These are phyloP conservation scores for Smutsia gigantea DNA, from an alignment of 2,797 vertebrate genomes.

Conservation along the genomic window DNA sequence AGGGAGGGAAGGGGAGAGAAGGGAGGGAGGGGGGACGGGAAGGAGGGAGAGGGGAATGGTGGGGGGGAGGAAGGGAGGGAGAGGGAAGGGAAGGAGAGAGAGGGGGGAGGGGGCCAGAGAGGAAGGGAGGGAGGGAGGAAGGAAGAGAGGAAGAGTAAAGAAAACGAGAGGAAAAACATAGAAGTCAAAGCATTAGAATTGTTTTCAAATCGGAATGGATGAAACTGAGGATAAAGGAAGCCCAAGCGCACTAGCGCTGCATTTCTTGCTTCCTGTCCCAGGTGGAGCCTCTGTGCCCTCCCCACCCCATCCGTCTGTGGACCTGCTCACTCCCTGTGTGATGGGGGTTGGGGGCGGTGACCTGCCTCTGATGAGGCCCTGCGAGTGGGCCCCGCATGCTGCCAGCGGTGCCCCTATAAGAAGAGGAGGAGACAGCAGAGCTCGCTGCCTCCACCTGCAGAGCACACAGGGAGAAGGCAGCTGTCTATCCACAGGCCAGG, in stretches of 20 bases:
- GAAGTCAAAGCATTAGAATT: not conserved
- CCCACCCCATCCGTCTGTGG: not conserved
- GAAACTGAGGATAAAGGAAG: not conserved
- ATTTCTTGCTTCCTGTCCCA: not conserved
- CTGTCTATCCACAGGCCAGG: not conserved
- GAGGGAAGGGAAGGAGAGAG: not conserved
- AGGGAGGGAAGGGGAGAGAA: no score
- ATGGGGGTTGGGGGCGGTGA: not conserved
- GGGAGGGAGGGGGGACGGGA: no score
- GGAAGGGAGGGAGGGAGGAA: rapidly evolving
- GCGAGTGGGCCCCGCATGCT: not conserved
- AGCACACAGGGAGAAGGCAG: no score
- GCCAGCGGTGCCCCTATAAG: no score
- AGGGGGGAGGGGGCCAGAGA: no score
- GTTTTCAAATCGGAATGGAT: not conserved
- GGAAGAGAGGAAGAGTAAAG: rapidly evolving
- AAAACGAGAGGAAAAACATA: not conserved
- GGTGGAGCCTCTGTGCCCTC: rapidly evolving
- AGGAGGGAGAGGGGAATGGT: no score
- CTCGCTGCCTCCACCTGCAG: not conserved
- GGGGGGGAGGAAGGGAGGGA: no score
- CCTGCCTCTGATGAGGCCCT: not conserved
- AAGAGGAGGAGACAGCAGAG: not conserved
- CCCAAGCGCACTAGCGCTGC: not conserved
- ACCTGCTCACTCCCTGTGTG: not conserved